Percentiles rank a stretch among this genome's conserved stretches.
Conservation (phyloP, 35 echinoderm and acorn worm genomes). For the Lytechinus pictus region DNA sequence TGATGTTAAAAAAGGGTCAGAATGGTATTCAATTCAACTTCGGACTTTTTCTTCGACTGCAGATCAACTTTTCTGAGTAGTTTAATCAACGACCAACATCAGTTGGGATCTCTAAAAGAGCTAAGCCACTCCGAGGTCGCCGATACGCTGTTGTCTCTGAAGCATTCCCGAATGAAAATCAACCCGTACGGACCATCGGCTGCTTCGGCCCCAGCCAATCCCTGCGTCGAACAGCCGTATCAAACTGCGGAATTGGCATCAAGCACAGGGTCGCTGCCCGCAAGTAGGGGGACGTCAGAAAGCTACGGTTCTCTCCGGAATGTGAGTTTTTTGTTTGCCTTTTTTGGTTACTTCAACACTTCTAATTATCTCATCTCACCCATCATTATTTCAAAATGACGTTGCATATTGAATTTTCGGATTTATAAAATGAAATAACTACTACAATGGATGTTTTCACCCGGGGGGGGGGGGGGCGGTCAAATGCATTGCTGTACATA, state of each 20-base stretch:
- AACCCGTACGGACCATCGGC: not conserved
- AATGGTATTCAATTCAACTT: not conserved
- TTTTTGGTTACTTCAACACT: too few species aligned
- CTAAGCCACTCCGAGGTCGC: constrained; percentile 28
- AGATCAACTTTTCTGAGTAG: not conserved
- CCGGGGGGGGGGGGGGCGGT: too few species aligned
- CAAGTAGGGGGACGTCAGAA: not conserved
- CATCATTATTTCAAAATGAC: too few species aligned
- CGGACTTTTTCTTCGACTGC: not conserved
- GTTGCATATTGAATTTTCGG: too few species aligned
- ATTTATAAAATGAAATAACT: too few species aligned
- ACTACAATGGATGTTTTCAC: too few species aligned
- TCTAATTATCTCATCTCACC: too few species aligned
- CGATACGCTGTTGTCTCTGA: not conserved
- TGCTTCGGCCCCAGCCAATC: not conserved
- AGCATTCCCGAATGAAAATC: not conserved
- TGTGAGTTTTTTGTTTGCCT: not conserved
- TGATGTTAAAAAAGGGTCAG: not conserved
- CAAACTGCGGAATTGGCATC: not conserved
- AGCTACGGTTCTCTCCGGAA: not conserved
- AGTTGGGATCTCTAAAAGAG: constrained; percentile 32
- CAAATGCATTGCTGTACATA: too few species aligned
- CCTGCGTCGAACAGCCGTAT: not conserved
- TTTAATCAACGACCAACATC: not conserved
- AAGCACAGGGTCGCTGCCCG: not conserved